Percentiles rank a stretch among this genome's conserved stretches.
phyloP scores from a whole-genome alignment of 2,113 vertebrate species.

The Hystrix brachyura region DNA sequence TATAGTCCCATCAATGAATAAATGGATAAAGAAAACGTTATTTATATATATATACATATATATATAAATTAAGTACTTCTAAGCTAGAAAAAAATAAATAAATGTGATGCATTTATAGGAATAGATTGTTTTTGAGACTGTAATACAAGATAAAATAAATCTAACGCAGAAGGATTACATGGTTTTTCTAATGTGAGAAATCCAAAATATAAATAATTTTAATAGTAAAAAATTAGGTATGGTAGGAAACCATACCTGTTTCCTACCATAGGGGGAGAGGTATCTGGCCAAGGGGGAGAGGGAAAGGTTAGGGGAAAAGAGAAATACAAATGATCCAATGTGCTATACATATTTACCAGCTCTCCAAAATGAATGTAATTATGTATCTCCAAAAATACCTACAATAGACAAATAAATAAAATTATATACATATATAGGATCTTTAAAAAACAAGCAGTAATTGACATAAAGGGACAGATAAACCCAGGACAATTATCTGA shows the following conservation, averaged over 20 bases:
- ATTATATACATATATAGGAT: background rate
- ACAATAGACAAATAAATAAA: background rate
- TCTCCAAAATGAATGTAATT: background rate
- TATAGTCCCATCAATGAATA: background rate
- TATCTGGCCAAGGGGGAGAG: background rate
- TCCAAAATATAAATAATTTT: background rate
- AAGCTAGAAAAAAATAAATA: background rate
- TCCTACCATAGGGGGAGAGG: background rate
- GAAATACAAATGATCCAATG: background rate
- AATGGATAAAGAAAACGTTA: background rate
- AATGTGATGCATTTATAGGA: background rate
- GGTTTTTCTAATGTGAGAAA: background rate
- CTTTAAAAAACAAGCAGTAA: background rate
- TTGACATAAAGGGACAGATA: background rate
- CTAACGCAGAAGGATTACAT: background rate
- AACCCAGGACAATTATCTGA: background rate
- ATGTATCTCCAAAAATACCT: background rate
- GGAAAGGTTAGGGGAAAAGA: background rate
- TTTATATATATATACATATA: background rate
- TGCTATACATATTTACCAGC: background rate
- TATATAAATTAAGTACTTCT: background rate
- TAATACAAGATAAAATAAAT: background rate
- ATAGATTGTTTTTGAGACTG: background rate
- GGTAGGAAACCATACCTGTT: background rate
- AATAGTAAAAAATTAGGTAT: background rate